Percentiles rank a stretch among this genome's conserved stretches.
Evolutionary conservation across 2,113 vertebrate genomes (phyloP).

Genomic region (Pongo pygmaeus): DNA sequence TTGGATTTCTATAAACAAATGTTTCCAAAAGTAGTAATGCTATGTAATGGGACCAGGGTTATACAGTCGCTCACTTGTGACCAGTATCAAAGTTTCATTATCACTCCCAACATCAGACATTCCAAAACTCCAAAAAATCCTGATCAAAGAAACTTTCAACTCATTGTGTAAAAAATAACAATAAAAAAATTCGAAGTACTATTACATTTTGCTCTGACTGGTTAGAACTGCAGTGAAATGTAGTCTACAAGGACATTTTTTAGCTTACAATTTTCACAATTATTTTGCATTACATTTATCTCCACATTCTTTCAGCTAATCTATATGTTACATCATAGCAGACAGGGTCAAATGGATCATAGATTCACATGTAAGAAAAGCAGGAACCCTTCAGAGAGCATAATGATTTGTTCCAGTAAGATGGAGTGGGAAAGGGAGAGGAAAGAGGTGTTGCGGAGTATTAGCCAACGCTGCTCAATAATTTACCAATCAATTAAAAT

Average conservation of each 20-base stretch:
- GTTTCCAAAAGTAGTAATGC: background rate
- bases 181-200: background rate
- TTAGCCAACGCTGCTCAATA: constrained; percentile 83
- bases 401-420: constrained; percentile 76
- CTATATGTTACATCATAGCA: background rate
- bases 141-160: background rate
- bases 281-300: constrained; percentile 49
- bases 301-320: constrained; percentile 19
- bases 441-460: constrained; percentile 64
- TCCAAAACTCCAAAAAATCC: background rate
- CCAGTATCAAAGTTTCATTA: background rate
- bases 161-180: background rate
- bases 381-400: constrained; percentile 42
- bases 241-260: background rate
- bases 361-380: constrained; percentile 60
- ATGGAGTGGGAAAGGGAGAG: constrained; percentile 11
- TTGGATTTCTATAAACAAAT: constrained; percentile 13
- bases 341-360: constrained; percentile 58
- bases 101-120: background rate
- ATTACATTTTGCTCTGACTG: background rate
- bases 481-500: constrained; percentile 89
- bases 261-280: background rate
- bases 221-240: background rate
- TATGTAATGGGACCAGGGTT: background rate
- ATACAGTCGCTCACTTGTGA: background rate